Evolutionary conservation across 2,888 invertebrate species (phyloP).

Genomic region (Agrochola circellaris): DNA sequence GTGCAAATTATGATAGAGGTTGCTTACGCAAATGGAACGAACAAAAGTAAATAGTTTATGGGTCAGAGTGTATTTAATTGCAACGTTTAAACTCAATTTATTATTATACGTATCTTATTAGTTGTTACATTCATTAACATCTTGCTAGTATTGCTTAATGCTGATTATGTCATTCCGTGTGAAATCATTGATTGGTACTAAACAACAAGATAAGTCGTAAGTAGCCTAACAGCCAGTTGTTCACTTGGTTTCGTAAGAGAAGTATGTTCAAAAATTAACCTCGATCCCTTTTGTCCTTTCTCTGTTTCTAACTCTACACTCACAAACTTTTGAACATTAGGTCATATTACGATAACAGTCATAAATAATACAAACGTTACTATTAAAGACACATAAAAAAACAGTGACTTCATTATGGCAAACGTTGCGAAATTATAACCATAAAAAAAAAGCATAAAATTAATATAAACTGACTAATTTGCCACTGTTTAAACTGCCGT

Average conservation of each 20-base stretch:
- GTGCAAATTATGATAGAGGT: slow-evolving; percentile 37
- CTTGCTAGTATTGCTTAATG: slow-evolving; percentile 14
- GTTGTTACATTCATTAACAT: not conserved
- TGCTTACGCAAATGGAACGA: slow-evolving; percentile 49
- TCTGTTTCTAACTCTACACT: not conserved
- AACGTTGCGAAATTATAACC: slow-evolving; percentile 53
- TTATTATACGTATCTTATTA: slow-evolving; percentile 19
- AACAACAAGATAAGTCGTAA: not conserved
- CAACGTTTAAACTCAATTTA: slow-evolving; percentile 22
- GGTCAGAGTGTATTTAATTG: slow-evolving; percentile 23
- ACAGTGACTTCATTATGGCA: slow-evolving; percentile 40
- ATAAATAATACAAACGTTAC: slow-evolving; percentile 38
- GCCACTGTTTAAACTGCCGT: slow-evolving; percentile 32
- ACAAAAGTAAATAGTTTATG: slow-evolving; percentile 4
- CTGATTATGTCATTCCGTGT: slow-evolving; percentile 19
- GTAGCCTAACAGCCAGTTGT: not conserved
- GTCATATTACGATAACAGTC: slow-evolving; percentile 14
- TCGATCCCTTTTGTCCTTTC: not conserved
- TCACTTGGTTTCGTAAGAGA: not conserved
- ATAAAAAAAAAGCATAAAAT: slow-evolving; percentile 43
- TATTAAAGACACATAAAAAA: slow-evolving; percentile 41
- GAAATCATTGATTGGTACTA: slow-evolving; percentile 2
- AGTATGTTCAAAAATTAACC: not conserved
- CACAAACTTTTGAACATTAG: slow-evolving; percentile 8
- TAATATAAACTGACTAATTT: slow-evolving; percentile 41